A percentile compares a stretch with the other conserved stretches of the same genome.
Conservation (phyloP, 2,888 invertebrate species). For the Coelogynopora nodosa region DNA sequence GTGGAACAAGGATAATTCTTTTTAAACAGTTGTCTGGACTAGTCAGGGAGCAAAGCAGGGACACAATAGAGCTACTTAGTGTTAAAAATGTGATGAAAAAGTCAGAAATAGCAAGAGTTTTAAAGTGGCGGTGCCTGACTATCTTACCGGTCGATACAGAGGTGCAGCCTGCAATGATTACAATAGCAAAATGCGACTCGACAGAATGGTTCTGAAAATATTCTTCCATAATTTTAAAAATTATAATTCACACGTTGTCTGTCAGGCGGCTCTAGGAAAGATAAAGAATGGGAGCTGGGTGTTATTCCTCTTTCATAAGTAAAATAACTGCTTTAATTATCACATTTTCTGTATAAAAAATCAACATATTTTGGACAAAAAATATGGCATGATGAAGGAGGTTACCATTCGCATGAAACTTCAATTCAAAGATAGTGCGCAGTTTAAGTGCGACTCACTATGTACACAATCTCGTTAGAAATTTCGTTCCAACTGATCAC, state of each 20-base stretch:
- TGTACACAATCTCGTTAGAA: background rate
- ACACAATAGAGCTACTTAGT: background rate
- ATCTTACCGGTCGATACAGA: constrained; percentile 47
- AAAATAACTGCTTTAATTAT: background rate
- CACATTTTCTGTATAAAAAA: background rate
- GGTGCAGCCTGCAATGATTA: constrained; percentile 44
- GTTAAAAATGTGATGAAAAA: background rate
- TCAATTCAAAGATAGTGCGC: background rate
- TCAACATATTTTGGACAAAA: background rate
- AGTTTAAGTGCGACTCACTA: background rate
- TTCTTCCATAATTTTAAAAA: constrained; percentile 33
- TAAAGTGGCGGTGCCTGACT: constrained; percentile 47
- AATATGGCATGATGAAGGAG: background rate
- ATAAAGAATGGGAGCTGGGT: constrained; percentile 17
- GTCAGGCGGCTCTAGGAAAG: background rate
- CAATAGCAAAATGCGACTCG: background rate
- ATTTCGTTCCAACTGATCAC: background rate
- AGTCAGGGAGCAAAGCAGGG: background rate
- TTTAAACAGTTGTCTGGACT: background rate
- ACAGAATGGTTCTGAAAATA: constrained; percentile 10
- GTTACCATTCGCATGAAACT: background rate
- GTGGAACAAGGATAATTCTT: background rate
- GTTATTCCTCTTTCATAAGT: constrained; percentile 32
- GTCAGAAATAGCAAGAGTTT: too few relatives aligned
- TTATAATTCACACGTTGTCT: constrained; percentile 25